Evolutionary conservation across 1,140 invertebrate genomes (phyloP).

Genomic region (Scaptomyza hsui): DNA sequence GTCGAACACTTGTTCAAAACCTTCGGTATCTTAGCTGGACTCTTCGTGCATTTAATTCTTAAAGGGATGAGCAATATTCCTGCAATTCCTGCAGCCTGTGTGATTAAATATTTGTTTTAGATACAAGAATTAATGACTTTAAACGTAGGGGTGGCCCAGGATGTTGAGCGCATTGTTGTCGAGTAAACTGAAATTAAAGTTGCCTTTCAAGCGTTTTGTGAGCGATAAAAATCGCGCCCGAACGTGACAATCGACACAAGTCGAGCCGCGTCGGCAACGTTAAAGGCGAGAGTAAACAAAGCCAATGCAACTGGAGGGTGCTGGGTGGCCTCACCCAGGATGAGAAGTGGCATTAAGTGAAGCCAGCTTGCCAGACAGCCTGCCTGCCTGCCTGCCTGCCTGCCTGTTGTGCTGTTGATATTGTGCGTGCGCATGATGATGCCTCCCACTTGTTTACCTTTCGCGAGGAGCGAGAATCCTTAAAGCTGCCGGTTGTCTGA

Average conservation of each 20-base stretch:
- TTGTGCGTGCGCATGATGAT: constrained; percentile 12
- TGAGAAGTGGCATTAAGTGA: constrained; percentile 9
- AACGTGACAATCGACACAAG: constrained; percentile 70
- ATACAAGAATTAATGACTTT: neutral
- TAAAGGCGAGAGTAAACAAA: constrained; percentile 63
- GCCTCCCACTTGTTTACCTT: constrained; percentile 30
- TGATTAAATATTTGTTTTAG: neutral
- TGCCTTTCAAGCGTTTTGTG: constrained; percentile 43
- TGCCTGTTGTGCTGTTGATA: neutral
- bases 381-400: neutral
- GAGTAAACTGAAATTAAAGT: constrained; percentile 61
- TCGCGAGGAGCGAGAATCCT: constrained; percentile 2
- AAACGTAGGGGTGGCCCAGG: neutral
- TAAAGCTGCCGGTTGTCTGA: neutral
- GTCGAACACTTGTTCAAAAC: too few relatives aligned
- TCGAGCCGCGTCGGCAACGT: constrained; percentile 21
- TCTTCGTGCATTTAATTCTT: constrained; percentile 61
- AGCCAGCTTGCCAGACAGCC: neutral
- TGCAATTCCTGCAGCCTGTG: neutral
- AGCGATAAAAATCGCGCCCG: constrained; percentile 69
- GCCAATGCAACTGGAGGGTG: constrained; percentile 17
- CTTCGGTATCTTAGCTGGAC: too few relatives aligned
- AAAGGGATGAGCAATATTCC: too few relatives aligned
- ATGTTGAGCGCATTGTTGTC: neutral
- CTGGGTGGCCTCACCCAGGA: neutral